A percentile compares a stretch with the other conserved stretches of the same genome.
Conservation (phyloP, 30 jellyfish, hydroid and myxozoan species). For the Hydra vulgaris region DNA sequence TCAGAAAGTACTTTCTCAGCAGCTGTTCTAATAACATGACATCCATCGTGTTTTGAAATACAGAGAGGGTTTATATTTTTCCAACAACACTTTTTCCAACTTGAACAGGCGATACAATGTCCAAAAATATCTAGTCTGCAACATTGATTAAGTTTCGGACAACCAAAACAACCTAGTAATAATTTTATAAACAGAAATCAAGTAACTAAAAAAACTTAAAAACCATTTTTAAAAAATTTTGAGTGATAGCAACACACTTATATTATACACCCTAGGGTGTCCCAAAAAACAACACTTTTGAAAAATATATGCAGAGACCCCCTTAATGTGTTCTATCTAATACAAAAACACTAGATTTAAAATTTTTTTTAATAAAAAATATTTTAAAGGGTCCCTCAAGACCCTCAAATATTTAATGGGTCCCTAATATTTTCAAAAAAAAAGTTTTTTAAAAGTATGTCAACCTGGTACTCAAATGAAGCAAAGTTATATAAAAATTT, state of each 20-base stretch:
- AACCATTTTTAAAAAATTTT: no score
- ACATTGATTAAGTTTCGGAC: slow-evolving; percentile 85
- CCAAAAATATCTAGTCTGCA: slow-evolving; percentile 96
- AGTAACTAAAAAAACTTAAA: neutral
- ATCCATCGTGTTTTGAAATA: slow-evolving; percentile 96
- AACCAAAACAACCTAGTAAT: slow-evolving; percentile 84
- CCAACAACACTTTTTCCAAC: slow-evolving; percentile 98
- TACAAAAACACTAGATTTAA: no score
- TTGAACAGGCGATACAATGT: slow-evolving; percentile 85
- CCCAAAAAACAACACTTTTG: no score
- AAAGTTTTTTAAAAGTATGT: no score
- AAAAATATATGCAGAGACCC: no score
- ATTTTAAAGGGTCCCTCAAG: no score
- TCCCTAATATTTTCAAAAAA: no score
- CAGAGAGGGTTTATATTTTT: slow-evolving; percentile 84
- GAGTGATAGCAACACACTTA: neutral
- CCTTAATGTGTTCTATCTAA: no score
- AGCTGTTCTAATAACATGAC: slow-evolving; percentile 74
- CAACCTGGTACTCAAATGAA: no score
- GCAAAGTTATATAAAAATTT: no score
- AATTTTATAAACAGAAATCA: neutral
- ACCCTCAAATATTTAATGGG: no score
- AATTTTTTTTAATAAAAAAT: no score
- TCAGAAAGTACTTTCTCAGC: slow-evolving; percentile 73
- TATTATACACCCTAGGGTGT: neutral